These are phyloP conservation scores for Polylopha cassiicola DNA, from an alignment of 2,888 invertebrate species.

Conservation along the genomic window DNA sequence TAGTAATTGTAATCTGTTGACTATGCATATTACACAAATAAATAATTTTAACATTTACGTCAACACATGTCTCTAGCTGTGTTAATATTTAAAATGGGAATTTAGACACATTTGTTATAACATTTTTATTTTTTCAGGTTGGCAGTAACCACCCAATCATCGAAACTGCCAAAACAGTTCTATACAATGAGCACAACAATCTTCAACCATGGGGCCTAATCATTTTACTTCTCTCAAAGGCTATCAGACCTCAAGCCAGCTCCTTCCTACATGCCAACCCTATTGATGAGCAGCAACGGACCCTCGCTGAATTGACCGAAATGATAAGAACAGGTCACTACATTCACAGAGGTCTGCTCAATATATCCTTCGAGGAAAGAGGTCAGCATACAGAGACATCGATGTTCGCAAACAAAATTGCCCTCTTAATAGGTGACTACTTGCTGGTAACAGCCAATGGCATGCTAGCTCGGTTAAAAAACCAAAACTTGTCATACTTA, in stretches of 20 bases:
- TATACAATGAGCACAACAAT: slow-evolving; percentile 89
- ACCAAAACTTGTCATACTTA: slow-evolving; percentile 85
- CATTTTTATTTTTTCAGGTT: slow-evolving; percentile 57
- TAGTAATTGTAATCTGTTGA: too few species aligned
- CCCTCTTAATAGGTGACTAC: slow-evolving; percentile 90
- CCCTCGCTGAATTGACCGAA: slow-evolving; percentile 84
- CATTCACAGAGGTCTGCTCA: slow-evolving; percentile 82
- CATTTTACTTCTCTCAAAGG: slow-evolving; percentile 88
- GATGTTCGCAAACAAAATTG: slow-evolving; percentile 92
- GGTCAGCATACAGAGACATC: slow-evolving; percentile 80
- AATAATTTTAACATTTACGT: too few species aligned
- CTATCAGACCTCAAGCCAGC: slow-evolving; percentile 66
- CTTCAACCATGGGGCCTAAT: slow-evolving; percentile 92
- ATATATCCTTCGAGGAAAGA: slow-evolving; percentile 65
- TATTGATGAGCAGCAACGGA: slow-evolving; percentile 71
- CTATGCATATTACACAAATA: too few species aligned
- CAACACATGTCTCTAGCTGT: too few species aligned
- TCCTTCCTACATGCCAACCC: slow-evolving; percentile 74
- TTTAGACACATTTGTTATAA: too few species aligned
- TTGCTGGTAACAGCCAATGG: slow-evolving; percentile 88
- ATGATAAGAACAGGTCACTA: slow-evolving; percentile 92
- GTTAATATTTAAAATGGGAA: too few species aligned
- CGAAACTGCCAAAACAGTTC: slow-evolving; percentile 88
- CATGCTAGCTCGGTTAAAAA: slow-evolving; percentile 83
- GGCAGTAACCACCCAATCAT: slow-evolving; percentile 91